Conservation (phyloP, 2,797 vertebrate genomes). For the Xerus rutilus region DNA sequence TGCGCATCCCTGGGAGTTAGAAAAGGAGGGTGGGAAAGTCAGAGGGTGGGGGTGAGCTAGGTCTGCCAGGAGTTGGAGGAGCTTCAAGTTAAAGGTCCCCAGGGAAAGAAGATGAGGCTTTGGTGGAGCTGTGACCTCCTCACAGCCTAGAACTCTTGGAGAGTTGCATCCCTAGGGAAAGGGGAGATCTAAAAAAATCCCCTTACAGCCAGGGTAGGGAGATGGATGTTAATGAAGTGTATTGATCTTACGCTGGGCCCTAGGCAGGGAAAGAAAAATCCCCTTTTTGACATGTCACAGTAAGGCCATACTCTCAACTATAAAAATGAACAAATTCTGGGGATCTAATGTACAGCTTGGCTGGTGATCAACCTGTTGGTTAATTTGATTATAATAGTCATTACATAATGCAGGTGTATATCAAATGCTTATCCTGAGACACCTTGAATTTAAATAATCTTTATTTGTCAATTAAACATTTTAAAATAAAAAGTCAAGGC, state of each 20-base stretch:
- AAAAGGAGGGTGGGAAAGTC: neutral
- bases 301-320: neutral
- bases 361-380: neutral
- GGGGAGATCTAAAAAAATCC: neutral
- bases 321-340: neutral
- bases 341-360: too few species aligned
- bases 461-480: neutral
- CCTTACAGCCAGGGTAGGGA: neutral
- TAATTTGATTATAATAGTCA: neutral
- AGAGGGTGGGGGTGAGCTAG: neutral
- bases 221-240: neutral
- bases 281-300: neutral
- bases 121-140: neutral
- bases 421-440: too few species aligned
- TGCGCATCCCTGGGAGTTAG: neutral
- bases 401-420: too few species aligned
- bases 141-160: neutral
- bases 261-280: neutral
- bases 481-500: neutral
- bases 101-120: neutral
- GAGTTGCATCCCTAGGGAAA: neutral
- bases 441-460: neutral
- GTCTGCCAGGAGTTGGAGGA: rapidly evolving
- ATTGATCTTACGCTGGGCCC: neutral
- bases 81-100: neutral